These are phyloP conservation scores for Ecdyonurus torrentis DNA, from an alignment of 2,888 invertebrate species.

Conservation along the genomic window DNA sequence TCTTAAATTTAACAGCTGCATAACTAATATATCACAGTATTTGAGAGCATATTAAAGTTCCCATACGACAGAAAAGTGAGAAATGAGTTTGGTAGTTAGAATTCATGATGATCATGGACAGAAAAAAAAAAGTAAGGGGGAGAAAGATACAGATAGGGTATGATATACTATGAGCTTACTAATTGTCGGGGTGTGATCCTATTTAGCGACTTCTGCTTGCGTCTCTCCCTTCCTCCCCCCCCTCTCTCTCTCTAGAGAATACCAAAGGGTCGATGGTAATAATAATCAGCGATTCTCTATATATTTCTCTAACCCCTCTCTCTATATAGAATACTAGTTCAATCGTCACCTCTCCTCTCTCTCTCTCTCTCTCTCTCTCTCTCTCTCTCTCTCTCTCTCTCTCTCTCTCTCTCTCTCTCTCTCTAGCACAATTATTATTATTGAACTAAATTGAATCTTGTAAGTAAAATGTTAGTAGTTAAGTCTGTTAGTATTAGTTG, in stretches of 20 bases:
- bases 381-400: not conserved
- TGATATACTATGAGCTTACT: not conserved
- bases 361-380: not conserved
- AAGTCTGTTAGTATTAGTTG: not conserved
- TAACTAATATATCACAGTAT: too few relatives aligned
- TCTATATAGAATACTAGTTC: too few relatives aligned
- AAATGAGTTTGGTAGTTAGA: not conserved
- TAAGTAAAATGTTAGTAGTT: not conserved
- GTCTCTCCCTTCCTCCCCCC: not conserved
- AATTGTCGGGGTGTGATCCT: conserved; percentile 1
- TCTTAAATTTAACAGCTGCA: too few relatives aligned
- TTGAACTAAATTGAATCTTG: not conserved
- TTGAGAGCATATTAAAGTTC: not conserved
- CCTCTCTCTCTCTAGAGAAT: not conserved
- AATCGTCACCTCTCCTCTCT: not conserved
- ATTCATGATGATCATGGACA: not conserved
- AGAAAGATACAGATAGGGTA: too few relatives aligned
- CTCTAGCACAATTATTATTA: not conserved
- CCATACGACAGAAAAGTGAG: not conserved
- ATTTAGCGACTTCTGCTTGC: not conserved
- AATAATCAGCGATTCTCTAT: not conserved
- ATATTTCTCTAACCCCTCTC: not conserved
- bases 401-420: not conserved
- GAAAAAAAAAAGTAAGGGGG: not conserved
- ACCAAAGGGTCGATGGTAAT: not conserved